A percentile compares a stretch with the other conserved stretches of the same genome.
Evolutionary conservation across 2,888 invertebrate species (phyloP).

Genomic region (Eupithecia subfuscata): DNA sequence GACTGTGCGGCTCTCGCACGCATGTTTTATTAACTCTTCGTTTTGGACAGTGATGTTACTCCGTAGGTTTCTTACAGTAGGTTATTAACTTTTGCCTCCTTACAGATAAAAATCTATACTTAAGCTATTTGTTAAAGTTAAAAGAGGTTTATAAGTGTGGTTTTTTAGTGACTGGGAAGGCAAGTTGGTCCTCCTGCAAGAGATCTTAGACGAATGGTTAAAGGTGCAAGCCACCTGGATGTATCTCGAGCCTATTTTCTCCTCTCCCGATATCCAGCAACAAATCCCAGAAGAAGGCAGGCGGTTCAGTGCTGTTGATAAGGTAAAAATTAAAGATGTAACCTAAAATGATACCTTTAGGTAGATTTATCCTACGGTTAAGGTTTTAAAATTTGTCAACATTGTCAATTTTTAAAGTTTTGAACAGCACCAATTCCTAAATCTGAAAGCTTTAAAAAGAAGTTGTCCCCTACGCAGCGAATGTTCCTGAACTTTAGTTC

Average conservation of each 20-base stretch:
- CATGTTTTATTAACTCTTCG: too few relatives aligned
- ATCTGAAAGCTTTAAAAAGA: not conserved
- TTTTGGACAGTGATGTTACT: too few relatives aligned
- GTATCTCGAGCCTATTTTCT: slow-evolving; percentile 98
- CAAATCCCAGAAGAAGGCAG: slow-evolving; percentile 99
- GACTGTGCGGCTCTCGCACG: too few relatives aligned
- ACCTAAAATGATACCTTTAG: not conserved
- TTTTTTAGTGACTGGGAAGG: slow-evolving; percentile 92
- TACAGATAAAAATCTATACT: too few relatives aligned
- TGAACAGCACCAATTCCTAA: not conserved
- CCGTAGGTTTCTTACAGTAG: too few relatives aligned
- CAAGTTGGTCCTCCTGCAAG: slow-evolving; percentile 93
- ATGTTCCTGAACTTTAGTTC: not conserved
- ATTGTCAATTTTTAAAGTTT: too few relatives aligned
- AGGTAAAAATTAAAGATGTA: slow-evolving; percentile 77
- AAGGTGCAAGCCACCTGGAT: slow-evolving; percentile 98
- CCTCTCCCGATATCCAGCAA: slow-evolving; percentile 98
- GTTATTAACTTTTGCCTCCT: too few relatives aligned
- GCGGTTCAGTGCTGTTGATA: slow-evolving; percentile 97
- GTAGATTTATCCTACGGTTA: too few relatives aligned
- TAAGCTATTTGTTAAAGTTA: too few relatives aligned
- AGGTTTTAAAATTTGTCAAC: too few relatives aligned
- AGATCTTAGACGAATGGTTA: slow-evolving; percentile 97
- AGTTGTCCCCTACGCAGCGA: too few relatives aligned
- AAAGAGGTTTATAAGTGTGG: not conserved